phyloP scores from a whole-genome alignment of 2,888 invertebrate species.

The Leistus spinibarbis region DNA sequence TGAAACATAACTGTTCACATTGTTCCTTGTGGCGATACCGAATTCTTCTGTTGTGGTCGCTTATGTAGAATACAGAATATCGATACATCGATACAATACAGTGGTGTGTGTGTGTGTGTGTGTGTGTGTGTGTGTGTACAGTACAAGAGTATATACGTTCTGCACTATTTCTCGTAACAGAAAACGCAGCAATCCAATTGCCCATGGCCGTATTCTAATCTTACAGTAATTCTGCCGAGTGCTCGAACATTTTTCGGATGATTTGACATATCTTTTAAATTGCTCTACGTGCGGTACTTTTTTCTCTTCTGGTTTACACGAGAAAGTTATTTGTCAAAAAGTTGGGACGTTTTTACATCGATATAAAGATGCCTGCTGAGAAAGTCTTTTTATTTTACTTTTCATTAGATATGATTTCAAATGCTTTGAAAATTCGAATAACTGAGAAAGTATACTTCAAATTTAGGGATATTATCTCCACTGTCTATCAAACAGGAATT shows the following conservation, averaged over 20 bases:
- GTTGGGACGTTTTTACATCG: no score
- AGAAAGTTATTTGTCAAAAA: no score
- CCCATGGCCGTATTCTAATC: not conserved
- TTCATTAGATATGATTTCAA: no score
- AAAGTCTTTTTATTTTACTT: no score
- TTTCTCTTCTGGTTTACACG: no score
- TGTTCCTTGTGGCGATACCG: not conserved
- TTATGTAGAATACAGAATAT: not conserved
- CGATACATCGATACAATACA: not conserved
- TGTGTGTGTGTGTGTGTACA: not conserved
- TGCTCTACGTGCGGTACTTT: conserved; percentile 20
- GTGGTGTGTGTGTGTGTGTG: not conserved
- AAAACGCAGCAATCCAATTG: not conserved
- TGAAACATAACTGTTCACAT: not conserved
- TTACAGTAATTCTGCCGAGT: not conserved
- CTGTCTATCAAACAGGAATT: no score
- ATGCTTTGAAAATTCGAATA: no score
- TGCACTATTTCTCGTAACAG: not conserved
- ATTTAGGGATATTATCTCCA: no score
- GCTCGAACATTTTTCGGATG: conserved; percentile 27
- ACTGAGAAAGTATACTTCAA: no score
- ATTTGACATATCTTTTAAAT: conserved; percentile 22
- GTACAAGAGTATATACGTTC: not conserved
- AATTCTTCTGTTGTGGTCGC: not conserved
- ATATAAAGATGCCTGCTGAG: no score